These are phyloP conservation scores for Acromyrmex charruanus DNA, from an alignment of 1,140 invertebrate species.

Conservation along the genomic window DNA sequence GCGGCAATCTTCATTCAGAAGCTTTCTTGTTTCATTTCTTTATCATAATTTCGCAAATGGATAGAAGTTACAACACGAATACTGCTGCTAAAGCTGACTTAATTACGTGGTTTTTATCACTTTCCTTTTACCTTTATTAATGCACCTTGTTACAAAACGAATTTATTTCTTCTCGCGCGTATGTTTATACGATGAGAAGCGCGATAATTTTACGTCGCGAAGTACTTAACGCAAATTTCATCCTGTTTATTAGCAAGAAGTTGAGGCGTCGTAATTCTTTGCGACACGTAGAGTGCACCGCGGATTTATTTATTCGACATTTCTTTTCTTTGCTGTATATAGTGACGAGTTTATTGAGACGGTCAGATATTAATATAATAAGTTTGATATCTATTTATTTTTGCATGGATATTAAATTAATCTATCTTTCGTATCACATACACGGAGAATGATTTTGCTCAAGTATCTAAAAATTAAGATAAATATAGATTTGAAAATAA, in stretches of 20 bases:
- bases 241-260: constrained; percentile 46
- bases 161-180: constrained; percentile 26
- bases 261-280: constrained; percentile 8
- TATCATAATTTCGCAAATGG: constrained; percentile 24
- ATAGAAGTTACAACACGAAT: not conserved
- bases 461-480: no score
- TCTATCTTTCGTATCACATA: not conserved
- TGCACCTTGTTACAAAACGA: not conserved
- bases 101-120: constrained; percentile 24
- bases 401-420: not conserved
- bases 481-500: no score
- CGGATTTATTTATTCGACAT: constrained; percentile 6
- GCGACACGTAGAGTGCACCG: not conserved
- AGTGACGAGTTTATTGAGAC: not conserved
- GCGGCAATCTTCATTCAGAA: constrained; percentile 3
- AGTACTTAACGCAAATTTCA: constrained; percentile 37
- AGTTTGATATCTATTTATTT: not conserved
- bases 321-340: not conserved
- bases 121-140: constrained; percentile 16
- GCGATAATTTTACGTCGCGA: constrained; percentile 31
- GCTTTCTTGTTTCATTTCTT: constrained; percentile 30
- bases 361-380: not conserved
- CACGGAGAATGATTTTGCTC: no score
- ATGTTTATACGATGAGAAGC: constrained; percentile 5
- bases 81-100: not conserved